Base-by-base conservation (phyloP, 2,888 invertebrate genomes). In the Terebella lapidaria region DNA sequence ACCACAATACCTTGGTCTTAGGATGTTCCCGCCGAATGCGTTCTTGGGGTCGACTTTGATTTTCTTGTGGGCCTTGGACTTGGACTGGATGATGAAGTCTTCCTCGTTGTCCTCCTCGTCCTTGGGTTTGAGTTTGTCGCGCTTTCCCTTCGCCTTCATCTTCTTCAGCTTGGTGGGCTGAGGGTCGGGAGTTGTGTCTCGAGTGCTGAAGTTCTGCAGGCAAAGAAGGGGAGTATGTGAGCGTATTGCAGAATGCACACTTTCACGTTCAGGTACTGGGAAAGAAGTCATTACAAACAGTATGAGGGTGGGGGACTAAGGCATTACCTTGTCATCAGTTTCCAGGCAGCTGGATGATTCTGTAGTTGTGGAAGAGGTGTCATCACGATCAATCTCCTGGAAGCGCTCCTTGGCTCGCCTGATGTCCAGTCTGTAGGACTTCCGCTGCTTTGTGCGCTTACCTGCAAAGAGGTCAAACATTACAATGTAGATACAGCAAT, bases 321-420 rank as follows among this genome's bases (percentile, higher is more conserved):
- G 5, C 20, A 2, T 4, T 27, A 60, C 65, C 60, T 63, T 62
- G 22, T 66, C 65, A 15, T 78, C 77, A 47, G 67, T 86, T 60
- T 87, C 87, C 58, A 86, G 85, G 68, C 84, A 83, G 52, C 87
- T 87, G 68, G 87, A 87, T 10, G 61, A 35, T 72, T 88, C 88
- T 2, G 88, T 88, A 4, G 87, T 87, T 1, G 87, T 87, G 0
- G 88, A 88, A 5, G 87, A 88, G 1, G 86, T 86, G 70, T 88
- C 88, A 47, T 70, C 69, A 22, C 53, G 57, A 24, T 60, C 60
- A 18, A 46, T 18, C 15, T 59, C 55, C n/a, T 5, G 5, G 5
- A 25, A 26, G 5, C 24, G 3, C 35, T 18, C 30, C 35, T 35
- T 35, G 10, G 20, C 4, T 3, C 55, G 29, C 3, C 42, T n/a